Percentiles rank a stretch among this genome's conserved stretches.
phyloP scores from a whole-genome alignment of 2,888 invertebrate genomes.

The Mamestra brassicae region DNA sequence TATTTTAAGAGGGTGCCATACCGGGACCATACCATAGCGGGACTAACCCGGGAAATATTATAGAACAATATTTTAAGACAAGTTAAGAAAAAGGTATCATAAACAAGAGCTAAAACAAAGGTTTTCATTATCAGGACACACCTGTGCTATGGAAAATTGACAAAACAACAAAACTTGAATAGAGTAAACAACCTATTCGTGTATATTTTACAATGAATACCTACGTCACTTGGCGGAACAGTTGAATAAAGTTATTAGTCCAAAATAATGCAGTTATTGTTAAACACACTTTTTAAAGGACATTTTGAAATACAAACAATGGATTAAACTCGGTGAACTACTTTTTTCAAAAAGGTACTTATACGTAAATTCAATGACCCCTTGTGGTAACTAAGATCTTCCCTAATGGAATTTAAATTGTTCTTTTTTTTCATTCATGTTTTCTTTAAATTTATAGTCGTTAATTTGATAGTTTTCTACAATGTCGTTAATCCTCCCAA shows the following conservation, averaged over 20 bases:
- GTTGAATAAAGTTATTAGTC: slow-evolving; percentile 7
- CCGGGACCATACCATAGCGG: too few species aligned
- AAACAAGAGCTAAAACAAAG: slow-evolving; percentile 10
- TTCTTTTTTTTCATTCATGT: too few species aligned
- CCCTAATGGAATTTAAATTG: not conserved
- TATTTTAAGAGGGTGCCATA: too few species aligned
- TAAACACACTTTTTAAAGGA: not conserved
- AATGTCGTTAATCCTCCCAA: too few species aligned
- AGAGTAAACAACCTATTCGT: slow-evolving; percentile 4
- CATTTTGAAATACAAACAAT: slow-evolving; percentile 20
- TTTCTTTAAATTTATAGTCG: too few species aligned
- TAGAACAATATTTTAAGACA: not conserved
- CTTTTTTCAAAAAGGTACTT: not conserved
- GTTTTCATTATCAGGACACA: slow-evolving; percentile 24
- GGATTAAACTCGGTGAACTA: not conserved
- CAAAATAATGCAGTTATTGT: not conserved
- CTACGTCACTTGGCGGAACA: slow-evolving; percentile 18
- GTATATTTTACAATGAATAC: slow-evolving; percentile 2
- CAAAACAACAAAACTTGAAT: not conserved
- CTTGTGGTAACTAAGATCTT: not conserved
- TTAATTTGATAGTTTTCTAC: too few species aligned
- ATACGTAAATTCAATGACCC: not conserved
- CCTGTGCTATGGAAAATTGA: slow-evolving; percentile 21
- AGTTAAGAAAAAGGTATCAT: not conserved
- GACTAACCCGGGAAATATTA: too few species aligned